Base-by-base conservation (phyloP, 2,888 invertebrate species). In the Ophion slaviceki region DNA sequence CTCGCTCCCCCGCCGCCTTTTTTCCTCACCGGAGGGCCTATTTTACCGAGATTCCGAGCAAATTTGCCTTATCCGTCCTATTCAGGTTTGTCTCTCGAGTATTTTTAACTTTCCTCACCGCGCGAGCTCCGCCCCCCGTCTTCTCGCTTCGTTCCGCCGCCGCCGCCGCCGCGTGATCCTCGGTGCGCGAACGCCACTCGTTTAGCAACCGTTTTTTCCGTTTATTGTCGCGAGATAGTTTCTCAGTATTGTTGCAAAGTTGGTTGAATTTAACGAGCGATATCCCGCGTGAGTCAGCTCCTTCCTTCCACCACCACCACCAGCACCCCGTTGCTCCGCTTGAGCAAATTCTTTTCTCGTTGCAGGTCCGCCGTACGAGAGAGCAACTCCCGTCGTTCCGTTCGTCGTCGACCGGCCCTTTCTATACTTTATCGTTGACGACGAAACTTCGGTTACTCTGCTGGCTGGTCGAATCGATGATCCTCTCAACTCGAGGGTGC, bases 391-490 rank as follows among this genome's bases (percentile, higher is more conserved):
- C 82, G 96, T 97, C 14, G 96, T 97, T 76, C 95, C 96, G 88
- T 97, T 98, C 93, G 96, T 96, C 74, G 97, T 97, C 17, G 97
- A 97, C 86, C 97, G 97, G 94, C 98, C 98, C 75, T 98, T 98
- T 94, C 94, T 97, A 80, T 98, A 97, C 94, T 98, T 98, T 93
- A 97, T 98, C 88, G 96, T 98, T 94, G 98, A 98, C 93, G 95
- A 96, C 74, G 96, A 96, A 92, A 96, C 97, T 74, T 96, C 97
- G 92, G 97, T 97, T 14, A 95, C 97, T 64, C 95, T 97, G 71
- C 97, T 98, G 95, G 96, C 97, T 45, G 98, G 98, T 86, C 97
- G 97, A 92, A 96, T 98, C 93, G 96, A 97, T 76, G 97, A 98
- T 94, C 98, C 98, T 20, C 95, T 97, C 75, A 97, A 97, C 94